Base-by-base conservation (phyloP, 92 coral and sea anemone species). In the Phenganax marumi region DNA sequence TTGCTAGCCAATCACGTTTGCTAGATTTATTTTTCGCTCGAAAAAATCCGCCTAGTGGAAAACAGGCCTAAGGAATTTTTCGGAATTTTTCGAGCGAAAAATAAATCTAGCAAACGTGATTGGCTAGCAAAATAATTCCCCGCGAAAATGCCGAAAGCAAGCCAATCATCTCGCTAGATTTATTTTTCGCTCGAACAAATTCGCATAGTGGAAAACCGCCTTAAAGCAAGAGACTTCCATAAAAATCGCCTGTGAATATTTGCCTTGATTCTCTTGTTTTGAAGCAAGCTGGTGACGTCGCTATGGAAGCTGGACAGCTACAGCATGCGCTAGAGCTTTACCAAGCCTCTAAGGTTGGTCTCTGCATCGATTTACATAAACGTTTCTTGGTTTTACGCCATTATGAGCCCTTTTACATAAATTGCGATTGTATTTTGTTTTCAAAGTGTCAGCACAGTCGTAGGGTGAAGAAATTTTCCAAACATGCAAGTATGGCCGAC, bases 201-300 rank as follows among this genome's bases (percentile, higher is more conserved):
- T n/a, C n/a, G n/a, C n/a, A n/a, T n/a, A n/a, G n/a, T n/a, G n/a
- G n/a, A n/a, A n/a, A n/a, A n/a, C n/a, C n/a, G n/a, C n/a, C n/a
- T n/a, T 10, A 17, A 54, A 54, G 10, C 17, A 54, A 10, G 60
- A 10, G 17, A 10, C 8, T 56, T 2, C 17, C 21, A 14, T 13
- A 8, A 56, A 56, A 19, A 56, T 19, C 3, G 21, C 21, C 0
- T 14, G 16, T 13, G 16, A 56, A 19, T 1, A 56, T 14, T 1
- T 56, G 21, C 21, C 17, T 70, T 49, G 1, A 12, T 10, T 70
- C 18, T 9, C 0, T 9, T 11, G 43, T 24, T 24, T n/a, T 25
- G n/a, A 14, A 95, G 98, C 89, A 89, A 88, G 98, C 98, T 10
- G 98, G 95, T 14, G 97, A 92, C 22, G 89, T 90, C 56, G 91